phyloP scores from a whole-genome alignment of 2,113 vertebrate species.

The Jacana jacana region DNA sequence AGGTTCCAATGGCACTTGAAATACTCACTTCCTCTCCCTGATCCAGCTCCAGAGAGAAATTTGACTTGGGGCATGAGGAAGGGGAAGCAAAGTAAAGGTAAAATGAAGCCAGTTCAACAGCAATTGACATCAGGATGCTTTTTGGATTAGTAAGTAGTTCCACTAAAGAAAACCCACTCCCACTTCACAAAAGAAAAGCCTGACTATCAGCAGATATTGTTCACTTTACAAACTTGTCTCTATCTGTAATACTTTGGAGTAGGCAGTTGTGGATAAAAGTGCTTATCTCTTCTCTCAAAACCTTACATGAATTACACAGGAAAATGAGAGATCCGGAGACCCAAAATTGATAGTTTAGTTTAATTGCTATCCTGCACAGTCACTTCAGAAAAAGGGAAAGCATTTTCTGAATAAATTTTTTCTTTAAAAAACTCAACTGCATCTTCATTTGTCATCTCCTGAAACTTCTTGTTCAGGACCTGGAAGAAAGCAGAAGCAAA shows the following conservation, averaged over 20 bases:
- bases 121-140: not conserved
- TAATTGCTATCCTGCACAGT: constrained; percentile 29
- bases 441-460: constrained; percentile 61
- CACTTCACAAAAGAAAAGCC: not conserved
- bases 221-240: not conserved
- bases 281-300: not conserved
- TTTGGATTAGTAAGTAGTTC: not conserved
- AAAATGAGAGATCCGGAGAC: not conserved
- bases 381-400: not conserved
- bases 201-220: not conserved
- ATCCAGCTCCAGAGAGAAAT: not conserved
- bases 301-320: not conserved
- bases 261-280: not conserved
- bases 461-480: constrained; percentile 76
- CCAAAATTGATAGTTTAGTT: constrained; percentile 13
- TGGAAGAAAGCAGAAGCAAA: constrained; percentile 51
- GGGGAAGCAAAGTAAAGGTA: not conserved
- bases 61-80: not conserved
- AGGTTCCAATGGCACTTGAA: not conserved
- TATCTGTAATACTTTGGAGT: not conserved
- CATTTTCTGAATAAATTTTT: constrained; percentile 70
- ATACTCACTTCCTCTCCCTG: not conserved
- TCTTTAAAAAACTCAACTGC: constrained; percentile 68
- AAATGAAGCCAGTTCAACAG: not conserved
- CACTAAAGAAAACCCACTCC: not conserved